Evolutionary conservation across 2,888 invertebrate species (phyloP), one percentile per base, ranked within the genome.

Genomic region (Unio pictorum): DNA sequence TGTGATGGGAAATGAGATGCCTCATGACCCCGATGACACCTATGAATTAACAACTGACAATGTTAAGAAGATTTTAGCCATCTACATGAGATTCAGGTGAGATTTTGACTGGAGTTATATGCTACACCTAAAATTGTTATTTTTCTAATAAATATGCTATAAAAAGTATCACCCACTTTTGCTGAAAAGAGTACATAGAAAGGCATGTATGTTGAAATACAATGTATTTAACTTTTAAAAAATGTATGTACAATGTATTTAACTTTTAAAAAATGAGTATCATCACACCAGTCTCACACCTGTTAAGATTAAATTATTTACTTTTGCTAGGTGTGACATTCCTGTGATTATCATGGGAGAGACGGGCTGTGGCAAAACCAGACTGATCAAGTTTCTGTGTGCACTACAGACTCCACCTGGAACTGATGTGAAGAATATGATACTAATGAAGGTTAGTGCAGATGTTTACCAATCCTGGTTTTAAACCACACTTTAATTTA

Each of bases 301-400:
- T 17, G 45, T 26, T 17, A n/a, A 62, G 23, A 62, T 0, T 15
- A 2, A n/a, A 45, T 15, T 45, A 15, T 26, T 61, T 18, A 20
- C 11, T 30, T 26, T 34, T 67, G 69, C n/a, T 68, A 87, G 87
- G 68, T 87, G 88, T 80, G 79, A 82, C 62, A 88, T 89, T 64
- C 89, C 88, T 56, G 89, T 89, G n/a, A 81, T 89, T 26, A 81
- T 89, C 23, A 89, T 89, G 89, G 89, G 89, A 30, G 89, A 89
- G 72, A 89, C 89, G 17, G 89, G 89, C 8, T 89, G 88, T 79
- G 89, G 89, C 8, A 89, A 89, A 74, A 89, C 89, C 11, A 75
- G 86, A 28, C 80, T 89, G 28, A 80, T 88, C 45, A 84, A 86
- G 75, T 89, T 87, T 73, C 81, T 88, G 83, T 88, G 88, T 78